phyloP scores from a whole-genome alignment of 1,140 invertebrate genomes.

The Drosophila lowei region DNA sequence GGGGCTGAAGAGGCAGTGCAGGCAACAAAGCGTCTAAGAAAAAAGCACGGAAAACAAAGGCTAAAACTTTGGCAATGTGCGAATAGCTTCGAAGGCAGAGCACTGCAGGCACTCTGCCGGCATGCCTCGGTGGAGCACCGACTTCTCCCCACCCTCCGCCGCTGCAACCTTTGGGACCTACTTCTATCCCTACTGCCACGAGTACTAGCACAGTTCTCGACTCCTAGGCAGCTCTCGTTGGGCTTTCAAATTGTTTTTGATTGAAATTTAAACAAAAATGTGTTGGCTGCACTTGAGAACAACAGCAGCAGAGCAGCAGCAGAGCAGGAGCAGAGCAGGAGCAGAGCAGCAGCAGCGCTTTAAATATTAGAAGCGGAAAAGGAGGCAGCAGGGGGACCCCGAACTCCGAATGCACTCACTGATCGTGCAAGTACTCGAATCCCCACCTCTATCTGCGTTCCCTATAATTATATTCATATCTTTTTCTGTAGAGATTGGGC shows the following conservation, averaged over 20 bases:
- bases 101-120: conserved; percentile 3
- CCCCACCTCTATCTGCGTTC: too few relatives aligned
- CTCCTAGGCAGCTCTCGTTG: conserved; percentile 36
- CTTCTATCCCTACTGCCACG: conserved; percentile 3
- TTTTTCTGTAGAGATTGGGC: too few relatives aligned
- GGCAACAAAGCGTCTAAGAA: not conserved
- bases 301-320: conserved; percentile 9
- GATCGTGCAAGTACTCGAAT: too few relatives aligned
- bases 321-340: too few relatives aligned
- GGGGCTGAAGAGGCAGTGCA: too few relatives aligned
- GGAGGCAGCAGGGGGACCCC: too few relatives aligned
- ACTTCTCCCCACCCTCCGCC: conserved; percentile 1
- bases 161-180: conserved; percentile 2
- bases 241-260: conserved; percentile 66
- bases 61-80: conserved; percentile 42
- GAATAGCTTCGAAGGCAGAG: conserved; percentile 16
- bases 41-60: conserved; percentile 35
- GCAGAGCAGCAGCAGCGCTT: too few relatives aligned
- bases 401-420: too few relatives aligned
- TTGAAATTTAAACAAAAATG: conserved; percentile 74
- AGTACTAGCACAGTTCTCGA: not conserved
- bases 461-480: too few relatives aligned
- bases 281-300: conserved; percentile 42
- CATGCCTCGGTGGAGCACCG: conserved; percentile 18
- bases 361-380: too few relatives aligned